These are phyloP conservation scores for Isichthys henryi DNA, from an alignment of 2,113 vertebrate genomes.

Conservation along the genomic window DNA sequence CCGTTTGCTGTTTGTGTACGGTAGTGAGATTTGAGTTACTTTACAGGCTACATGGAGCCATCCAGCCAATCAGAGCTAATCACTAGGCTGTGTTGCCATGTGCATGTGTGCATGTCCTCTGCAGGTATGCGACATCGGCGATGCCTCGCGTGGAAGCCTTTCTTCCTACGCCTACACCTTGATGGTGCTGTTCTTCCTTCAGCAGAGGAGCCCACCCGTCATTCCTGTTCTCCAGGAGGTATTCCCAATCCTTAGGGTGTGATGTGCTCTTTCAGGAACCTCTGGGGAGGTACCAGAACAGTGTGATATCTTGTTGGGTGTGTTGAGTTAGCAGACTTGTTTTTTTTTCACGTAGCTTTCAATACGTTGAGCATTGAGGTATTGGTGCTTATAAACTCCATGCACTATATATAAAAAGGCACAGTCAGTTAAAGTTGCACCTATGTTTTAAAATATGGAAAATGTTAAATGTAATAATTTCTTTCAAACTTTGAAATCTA, in stretches of 20 bases:
- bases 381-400: background rate
- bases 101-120: constrained; percentile 2
- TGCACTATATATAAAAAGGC: background rate
- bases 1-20: background rate
- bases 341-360: background rate
- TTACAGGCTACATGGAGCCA: background rate
- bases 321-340: background rate
- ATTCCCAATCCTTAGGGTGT: constrained; percentile 3
- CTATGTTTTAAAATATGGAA: too few relatives aligned
- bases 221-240: constrained; percentile 94
- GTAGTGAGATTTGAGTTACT: background rate
- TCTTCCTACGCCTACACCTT: constrained; percentile 94
- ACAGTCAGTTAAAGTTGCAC: background rate
- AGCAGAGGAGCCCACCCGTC: constrained; percentile 81
- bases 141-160: constrained; percentile 87
- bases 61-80: background rate
- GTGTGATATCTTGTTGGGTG: background rate
- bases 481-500: too few relatives aligned
- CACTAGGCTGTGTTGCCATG: background rate
- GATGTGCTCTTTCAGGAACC: background rate
- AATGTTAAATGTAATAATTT: background rate
- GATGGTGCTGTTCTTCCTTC: constrained; percentile 90
- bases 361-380: background rate
- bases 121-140: constrained; percentile 89
- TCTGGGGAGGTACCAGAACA: background rate